Evolutionary conservation across 92 coral and sea anemone species (phyloP), one percentile per base, ranked within the genome.

Genomic region (Parazoanthus darwini): DNA sequence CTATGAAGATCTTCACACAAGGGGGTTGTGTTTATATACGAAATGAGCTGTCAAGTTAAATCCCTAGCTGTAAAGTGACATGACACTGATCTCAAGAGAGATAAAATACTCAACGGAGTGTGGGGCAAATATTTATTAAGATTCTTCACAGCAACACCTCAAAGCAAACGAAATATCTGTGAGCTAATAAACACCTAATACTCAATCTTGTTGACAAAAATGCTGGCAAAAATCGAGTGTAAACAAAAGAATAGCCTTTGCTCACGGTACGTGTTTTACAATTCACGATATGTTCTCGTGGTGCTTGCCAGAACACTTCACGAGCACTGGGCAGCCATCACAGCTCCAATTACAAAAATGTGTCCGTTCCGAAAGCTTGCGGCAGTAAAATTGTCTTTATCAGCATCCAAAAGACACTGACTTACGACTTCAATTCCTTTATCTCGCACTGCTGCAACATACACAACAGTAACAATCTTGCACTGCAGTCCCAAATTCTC

Each of bases 291-390:
- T 0, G 38, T 48, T 84, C 68, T 26, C 48, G 43, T 71, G 56
- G 26, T 46, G 44, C 33, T 44, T 70, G 8, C 66, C 78, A 84
- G 63, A 44, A 59, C 71, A 77, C 6, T 15, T 73, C 58, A 80
- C 16, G 10, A 42, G 43, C 72, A 82, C 66, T 93, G 89, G 0
- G 94, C 86, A 3, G 92, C 93, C 92, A 95, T 90, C n/a, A 94
- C 90, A 0, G 93, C 93, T 20, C 93, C 94, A 88, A 95, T 91
- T 25, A 92, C 96, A 88, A 95, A 95, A 7, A 95, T 90, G 15
- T 93, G 95, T 2, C 96, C 98, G 79, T 95, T 95, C 26, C 98
- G 90, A 79, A 90, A 95, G 88, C 96, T 91, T 0, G 93, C 98
- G 5, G 94, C 98, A 3, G 96, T 95, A 36, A 95, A 95, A 48